Evolutionary conservation across 2,888 invertebrate species (phyloP).

Genomic region (Dilophus febrilis): DNA sequence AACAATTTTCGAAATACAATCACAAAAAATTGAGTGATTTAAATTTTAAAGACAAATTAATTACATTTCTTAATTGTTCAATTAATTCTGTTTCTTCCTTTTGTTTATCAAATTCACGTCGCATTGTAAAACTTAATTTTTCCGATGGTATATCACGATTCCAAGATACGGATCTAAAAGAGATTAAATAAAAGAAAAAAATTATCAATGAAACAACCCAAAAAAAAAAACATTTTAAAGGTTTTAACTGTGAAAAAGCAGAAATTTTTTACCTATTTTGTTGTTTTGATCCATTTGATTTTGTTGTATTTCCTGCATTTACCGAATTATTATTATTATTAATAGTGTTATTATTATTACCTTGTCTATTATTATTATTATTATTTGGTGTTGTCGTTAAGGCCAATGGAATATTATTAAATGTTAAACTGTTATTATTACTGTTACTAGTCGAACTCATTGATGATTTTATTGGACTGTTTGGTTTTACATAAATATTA

Average conservation of each 20-base stretch:
- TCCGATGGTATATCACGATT: constrained; percentile 51
- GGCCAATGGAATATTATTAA: constrained; percentile 13
- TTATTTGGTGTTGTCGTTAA: constrained; percentile 27
- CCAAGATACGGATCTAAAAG: constrained; percentile 41
- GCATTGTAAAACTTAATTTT: constrained; percentile 79
- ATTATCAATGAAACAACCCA: not conserved
- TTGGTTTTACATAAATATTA: constrained; percentile 33
- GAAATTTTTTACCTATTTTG: constrained; percentile 7
- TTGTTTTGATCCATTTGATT: constrained; percentile 5
- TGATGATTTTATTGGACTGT: constrained; percentile 27
- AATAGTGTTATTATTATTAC: no score
- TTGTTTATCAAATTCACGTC: constrained; percentile 79
- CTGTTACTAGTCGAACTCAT: no score
- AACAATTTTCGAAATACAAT: not conserved
- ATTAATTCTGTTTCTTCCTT: constrained; percentile 76
- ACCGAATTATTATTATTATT: no score
- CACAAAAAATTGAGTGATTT: not conserved
- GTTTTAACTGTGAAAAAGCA: not conserved
- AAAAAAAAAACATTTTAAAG: not conserved
- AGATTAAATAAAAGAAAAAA: not conserved
- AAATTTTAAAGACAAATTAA: constrained; percentile 3
- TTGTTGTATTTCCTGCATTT: constrained; percentile 15
- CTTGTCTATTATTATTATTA: no score
- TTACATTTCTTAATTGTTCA: constrained; percentile 64
- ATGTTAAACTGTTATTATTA: no score